Evolutionary conservation across 2,888 invertebrate genomes (phyloP).

Genomic region (Agrotis segetum): DNA sequence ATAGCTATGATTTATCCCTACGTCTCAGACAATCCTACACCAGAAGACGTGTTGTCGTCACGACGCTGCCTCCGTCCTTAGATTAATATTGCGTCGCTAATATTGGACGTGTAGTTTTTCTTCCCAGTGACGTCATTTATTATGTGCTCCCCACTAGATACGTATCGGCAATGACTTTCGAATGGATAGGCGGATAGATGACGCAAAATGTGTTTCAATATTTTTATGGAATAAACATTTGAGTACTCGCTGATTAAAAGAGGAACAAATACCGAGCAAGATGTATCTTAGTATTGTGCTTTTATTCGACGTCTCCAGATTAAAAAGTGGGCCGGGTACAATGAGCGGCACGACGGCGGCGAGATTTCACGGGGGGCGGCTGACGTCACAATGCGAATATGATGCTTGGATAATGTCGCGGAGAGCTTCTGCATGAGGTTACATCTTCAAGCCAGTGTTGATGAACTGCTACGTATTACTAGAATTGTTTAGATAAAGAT

Average conservation of each 20-base stretch:
- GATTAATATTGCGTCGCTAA: constrained; percentile 79
- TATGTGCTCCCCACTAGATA: constrained; percentile 58
- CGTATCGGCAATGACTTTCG: constrained; percentile 30
- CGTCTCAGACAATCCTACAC: constrained; percentile 77
- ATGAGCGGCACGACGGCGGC: constrained; percentile 78
- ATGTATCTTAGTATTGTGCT: constrained; percentile 86
- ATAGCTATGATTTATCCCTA: constrained; percentile 82
- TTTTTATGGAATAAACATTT: constrained; percentile 65
- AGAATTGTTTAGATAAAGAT: not conserved
- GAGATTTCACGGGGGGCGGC: constrained; percentile 74
- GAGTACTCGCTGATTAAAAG: constrained; percentile 82
- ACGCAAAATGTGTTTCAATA: constrained; percentile 30
- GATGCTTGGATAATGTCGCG: constrained; percentile 77
- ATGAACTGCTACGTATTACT: constrained; percentile 27
- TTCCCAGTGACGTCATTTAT: constrained; percentile 71
- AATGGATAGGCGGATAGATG: constrained; percentile 27
- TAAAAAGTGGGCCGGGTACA: constrained; percentile 87
- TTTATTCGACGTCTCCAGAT: constrained; percentile 88
- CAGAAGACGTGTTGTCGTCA: constrained; percentile 77
- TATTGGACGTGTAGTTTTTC: constrained; percentile 78
- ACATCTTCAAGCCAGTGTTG: constrained; percentile 51
- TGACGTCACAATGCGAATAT: constrained; percentile 81
- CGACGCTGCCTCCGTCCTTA: constrained; percentile 68
- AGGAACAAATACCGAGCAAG: constrained; percentile 80
- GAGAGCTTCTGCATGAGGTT: constrained; percentile 65